Base-by-base conservation (phyloP, 1,140 invertebrate genomes). In the Drosophila pachea region DNA sequence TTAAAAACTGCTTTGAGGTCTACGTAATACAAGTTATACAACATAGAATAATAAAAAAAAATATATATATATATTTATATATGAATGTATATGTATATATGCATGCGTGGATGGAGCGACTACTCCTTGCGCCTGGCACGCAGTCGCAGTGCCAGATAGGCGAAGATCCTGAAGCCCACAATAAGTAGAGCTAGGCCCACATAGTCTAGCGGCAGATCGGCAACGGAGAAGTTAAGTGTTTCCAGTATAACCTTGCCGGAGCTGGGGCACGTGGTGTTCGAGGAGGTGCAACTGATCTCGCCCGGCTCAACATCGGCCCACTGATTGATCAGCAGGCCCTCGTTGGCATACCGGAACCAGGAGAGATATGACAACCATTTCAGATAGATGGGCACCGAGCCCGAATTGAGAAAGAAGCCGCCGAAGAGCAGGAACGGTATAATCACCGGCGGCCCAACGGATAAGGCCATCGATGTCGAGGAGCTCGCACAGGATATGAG, bases 291-390 rank as follows among this genome's bases (percentile, higher is more conserved):
- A 7, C 91, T 91, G 72, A 96, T 96, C 54, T 90, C 83, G 0
- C 88, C 88, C 12, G 89, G 87, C 8, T 94, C 92, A 14, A 97
- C 91, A 11, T 93, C 92, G 0, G 91, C 89, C 97, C 97, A 99
- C 88, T 99, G 97, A 90, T 98, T 98, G 49, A 99, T 94, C n/a
- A 96, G 91, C 1, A 99, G 90, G 0, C 96, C 95, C 90, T 98
- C 97, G 90, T 97, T 98, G 43, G 95, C 96, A 89, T 98, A 99
- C 49, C 94, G 93, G 90, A 99, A 98, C 97, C 98, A 99, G 0
- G 97, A 98, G 12, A 99, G 89, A 89, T 97, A 96, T 11, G 96
- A 95, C 58, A 99, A 90, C 96, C 97, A 98, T 54, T 94, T 91
- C 56, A 99, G 94, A 83, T 97, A 99, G 0, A 91, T 89, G 0